Conservation (phyloP, 2,113 vertebrate genomes). For the Planiliza haematocheilus region DNA sequence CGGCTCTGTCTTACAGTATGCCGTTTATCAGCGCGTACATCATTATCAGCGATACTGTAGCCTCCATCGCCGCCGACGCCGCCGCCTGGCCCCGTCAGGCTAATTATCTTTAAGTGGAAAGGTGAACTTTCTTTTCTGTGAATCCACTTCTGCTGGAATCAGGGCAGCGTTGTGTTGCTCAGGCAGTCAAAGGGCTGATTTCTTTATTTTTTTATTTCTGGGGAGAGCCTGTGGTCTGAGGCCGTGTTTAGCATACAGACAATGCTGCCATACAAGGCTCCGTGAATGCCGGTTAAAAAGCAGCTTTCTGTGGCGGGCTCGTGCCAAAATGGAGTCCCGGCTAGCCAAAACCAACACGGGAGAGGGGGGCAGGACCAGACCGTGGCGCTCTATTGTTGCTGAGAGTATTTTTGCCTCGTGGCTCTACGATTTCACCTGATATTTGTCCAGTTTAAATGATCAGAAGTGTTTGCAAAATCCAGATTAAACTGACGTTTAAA, state of each 20-base stretch:
- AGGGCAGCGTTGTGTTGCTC: slow-evolving; percentile 30
- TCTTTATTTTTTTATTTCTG: slow-evolving; percentile 1
- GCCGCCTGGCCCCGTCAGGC: not conserved
- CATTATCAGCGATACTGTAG: not conserved
- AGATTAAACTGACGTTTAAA: too few relatives aligned
- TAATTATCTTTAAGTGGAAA: not conserved
- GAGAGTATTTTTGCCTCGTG: too few relatives aligned
- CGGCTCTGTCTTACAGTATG: not conserved
- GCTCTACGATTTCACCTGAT: too few relatives aligned
- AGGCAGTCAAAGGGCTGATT: slow-evolving; percentile 44
- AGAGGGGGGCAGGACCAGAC: not conserved
- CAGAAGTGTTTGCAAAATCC: too few relatives aligned
- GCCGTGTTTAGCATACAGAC: slow-evolving; percentile 71
- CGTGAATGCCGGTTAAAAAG: slow-evolving; percentile 37
- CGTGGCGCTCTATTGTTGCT: too few relatives aligned
- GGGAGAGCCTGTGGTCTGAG: slow-evolving; percentile 28
- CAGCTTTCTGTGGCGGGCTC: slow-evolving; percentile 42
- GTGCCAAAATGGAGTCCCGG: slow-evolving; percentile 58
- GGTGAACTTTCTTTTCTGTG: not conserved
- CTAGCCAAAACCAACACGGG: slow-evolving; percentile 50
- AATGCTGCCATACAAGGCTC: slow-evolving; percentile 63
- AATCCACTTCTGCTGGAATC: slow-evolving; percentile 5
- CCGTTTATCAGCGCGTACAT: not conserved
- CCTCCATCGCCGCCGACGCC: too few relatives aligned
- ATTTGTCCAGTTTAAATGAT: too few relatives aligned